Conservation (phyloP, 2,888 invertebrate species). For the Latrodectus elegans region DNA sequence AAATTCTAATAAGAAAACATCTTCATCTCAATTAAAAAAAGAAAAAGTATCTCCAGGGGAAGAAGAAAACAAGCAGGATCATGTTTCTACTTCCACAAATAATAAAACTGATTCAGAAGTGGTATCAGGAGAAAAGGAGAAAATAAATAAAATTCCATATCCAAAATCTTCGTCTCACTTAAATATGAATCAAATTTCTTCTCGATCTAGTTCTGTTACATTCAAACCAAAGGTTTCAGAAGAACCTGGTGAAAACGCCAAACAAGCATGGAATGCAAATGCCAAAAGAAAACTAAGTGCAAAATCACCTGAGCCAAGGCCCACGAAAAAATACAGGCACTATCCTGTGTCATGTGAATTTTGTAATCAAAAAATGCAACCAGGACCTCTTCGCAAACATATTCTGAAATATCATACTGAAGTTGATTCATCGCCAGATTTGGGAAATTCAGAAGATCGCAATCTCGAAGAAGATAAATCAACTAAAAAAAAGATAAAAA, state of each 20-base stretch:
- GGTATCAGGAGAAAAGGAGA: neutral
- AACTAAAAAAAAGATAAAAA: neutral
- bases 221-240: neutral
- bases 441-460: neutral
- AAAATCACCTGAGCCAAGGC: neutral
- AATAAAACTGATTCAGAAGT: neutral
- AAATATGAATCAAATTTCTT: neutral
- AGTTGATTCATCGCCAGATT: neutral
- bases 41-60: neutral
- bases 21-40: neutral
- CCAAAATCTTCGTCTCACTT: neutral
- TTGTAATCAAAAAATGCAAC: constrained; percentile 45
- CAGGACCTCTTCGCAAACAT: constrained; percentile 18
- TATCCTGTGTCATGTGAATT: constrained; percentile 51
- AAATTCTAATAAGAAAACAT: neutral
- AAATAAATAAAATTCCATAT: neutral
- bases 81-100: neutral
- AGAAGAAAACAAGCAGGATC: neutral
- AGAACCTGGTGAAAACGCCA: neutral
- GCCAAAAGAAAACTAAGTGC: neutral
- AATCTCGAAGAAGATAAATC: neutral
- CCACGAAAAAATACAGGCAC: constrained; percentile 35
- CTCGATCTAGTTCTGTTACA: no score
- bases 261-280: constrained; percentile 46
- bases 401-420: constrained; percentile 31